Conservation (phyloP, 2,888 invertebrate species). For the Cephus nigrinus region DNA sequence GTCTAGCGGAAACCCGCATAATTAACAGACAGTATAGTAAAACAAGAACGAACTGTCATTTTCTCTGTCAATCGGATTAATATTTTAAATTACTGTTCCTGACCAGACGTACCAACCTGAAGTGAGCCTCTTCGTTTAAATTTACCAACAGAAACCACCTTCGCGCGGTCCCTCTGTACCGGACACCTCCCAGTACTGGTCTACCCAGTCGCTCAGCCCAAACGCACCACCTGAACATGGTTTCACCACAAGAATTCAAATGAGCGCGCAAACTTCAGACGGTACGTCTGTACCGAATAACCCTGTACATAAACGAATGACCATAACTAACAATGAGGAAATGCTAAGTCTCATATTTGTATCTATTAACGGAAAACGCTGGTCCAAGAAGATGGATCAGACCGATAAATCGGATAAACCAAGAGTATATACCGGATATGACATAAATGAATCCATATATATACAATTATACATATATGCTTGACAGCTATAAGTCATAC, state of each 20-base stretch:
- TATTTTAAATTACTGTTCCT: no score
- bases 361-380: not conserved
- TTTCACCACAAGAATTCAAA: no score
- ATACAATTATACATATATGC: not conserved
- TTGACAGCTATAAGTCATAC: not conserved
- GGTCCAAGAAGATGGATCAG: not conserved
- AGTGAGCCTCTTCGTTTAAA: not conserved
- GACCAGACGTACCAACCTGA: not conserved
- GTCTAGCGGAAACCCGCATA: not conserved
- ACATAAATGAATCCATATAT: not conserved
- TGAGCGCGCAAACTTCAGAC: no score
- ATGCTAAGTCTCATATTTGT: no score
- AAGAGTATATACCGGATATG: not conserved
- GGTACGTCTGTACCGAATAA: not conserved
- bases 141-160: not conserved
- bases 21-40: not conserved
- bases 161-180: no score
- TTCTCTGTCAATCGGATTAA: no score
- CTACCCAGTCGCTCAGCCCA: no score
- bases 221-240: no score
- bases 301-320: not conserved
- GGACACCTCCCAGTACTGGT: no score
- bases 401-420: not conserved
- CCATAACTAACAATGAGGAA: no score
- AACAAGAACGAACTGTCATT: no score